Evolutionary conservation across 1,140 invertebrate genomes (phyloP).

Genomic region (Patella vulgata): DNA sequence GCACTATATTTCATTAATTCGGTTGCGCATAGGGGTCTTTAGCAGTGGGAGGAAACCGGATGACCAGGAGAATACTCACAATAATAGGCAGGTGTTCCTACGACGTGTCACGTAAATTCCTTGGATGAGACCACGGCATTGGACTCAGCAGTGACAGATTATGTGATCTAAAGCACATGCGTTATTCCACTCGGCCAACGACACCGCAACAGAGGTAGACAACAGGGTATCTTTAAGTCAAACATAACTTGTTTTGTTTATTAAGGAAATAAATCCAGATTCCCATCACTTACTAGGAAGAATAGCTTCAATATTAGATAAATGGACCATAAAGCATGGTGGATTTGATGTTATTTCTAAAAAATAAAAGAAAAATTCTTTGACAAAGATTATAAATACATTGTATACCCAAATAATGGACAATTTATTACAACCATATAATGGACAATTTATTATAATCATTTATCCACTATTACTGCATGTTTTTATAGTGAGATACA

Average conservation of each 20-base stretch:
- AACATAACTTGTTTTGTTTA: not conserved
- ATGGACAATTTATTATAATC: not conserved
- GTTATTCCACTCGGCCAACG: not conserved
- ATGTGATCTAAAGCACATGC: too few relatives aligned
- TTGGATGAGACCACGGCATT: too few relatives aligned
- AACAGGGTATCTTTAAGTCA: not conserved
- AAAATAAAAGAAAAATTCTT: constrained; percentile 14
- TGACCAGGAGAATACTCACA: too few relatives aligned
- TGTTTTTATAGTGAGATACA: not conserved
- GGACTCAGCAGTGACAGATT: not conserved
- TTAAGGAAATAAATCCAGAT: not conserved
- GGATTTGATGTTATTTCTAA: constrained; percentile 35
- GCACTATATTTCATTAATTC: too few relatives aligned
- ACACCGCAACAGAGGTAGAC: not conserved
- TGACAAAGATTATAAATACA: not conserved
- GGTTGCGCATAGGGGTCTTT: too few relatives aligned
- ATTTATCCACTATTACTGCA: not conserved
- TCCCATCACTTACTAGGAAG: constrained; percentile 4
- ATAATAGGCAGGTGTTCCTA: too few relatives aligned
- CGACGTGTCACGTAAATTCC: too few relatives aligned
- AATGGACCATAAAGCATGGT: constrained; percentile 43
- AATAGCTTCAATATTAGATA: constrained; percentile 19
- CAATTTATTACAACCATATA: not conserved
- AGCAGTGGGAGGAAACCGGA: too few relatives aligned
- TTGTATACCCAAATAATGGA: constrained; percentile 6